Evolutionary conservation across 2,888 invertebrate genomes (phyloP), one percentile per base, ranked within the genome.

Genomic region (Eurois occulta): DNA sequence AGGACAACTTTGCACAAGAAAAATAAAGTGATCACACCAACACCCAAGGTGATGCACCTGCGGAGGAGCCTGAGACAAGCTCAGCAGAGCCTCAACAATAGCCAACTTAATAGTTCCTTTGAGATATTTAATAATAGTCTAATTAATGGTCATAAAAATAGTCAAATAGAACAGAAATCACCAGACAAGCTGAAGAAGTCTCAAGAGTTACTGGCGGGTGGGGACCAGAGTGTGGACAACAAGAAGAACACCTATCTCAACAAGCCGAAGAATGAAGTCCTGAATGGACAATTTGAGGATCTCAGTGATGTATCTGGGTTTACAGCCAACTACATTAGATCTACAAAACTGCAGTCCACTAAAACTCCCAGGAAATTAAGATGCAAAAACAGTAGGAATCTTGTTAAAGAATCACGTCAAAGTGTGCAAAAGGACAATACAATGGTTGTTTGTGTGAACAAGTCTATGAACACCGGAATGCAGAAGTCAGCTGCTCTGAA

Each of bases 231-330:
- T 72, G 73, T 75, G 18, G 83, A 89, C 70, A 89, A 86, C 75
- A 91, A 87, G 75, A 91, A 85, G 81, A 89, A 80, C 76, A 80
- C 78, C 67, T 87, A 80, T 73, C 80, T 78, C 46, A 84, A 86
- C 67, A 85, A 81, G 73, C 87, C 88, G 71, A 92, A 90, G 83
- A 87, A 83, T 85, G 87, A 80, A 21, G 81, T 82, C 43, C 81
- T 86, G 2, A 95, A 95, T 89, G 94, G 95, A 16, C 93, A 95
- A 72, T 95, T 94, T 91, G 96, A 96, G 79, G 96, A 96, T 72
- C 82, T 95, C 32, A 96, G 96, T 91, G 96, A 96, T 91, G 95
- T 96, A 5, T 96, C 96, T 55, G 96, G 96, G 0, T 95, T 96
- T 77, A 96, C 96, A 41, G 96, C 96, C 5, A 96, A 96, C 86